Evolutionary conservation across 2,797 vertebrate genomes (phyloP), one percentile per base, ranked within the genome.

Genomic region (Rhadinocentrus ornatus): DNA sequence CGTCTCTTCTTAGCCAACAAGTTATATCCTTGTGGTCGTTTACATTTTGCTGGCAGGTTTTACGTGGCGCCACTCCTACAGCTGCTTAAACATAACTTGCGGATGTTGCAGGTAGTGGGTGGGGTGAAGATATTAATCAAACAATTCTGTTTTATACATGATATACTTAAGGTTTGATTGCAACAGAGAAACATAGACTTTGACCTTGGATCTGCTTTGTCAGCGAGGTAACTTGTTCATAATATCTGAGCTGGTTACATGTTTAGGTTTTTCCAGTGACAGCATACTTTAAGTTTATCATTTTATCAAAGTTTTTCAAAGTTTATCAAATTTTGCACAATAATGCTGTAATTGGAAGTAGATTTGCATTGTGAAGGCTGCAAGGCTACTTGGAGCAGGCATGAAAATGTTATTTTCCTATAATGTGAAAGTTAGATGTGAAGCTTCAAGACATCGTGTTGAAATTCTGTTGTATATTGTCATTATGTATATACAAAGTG

Each of bases 181-280:
- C n/a, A 65, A 62, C 78, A 39, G 67, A 70, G 67, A 48, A 32
- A 80, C 50, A 32, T 29, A 39, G 71, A 89, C 90, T 84, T 87
- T 86, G 82, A 62, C 75, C 66, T 81, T 31, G 20, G 10, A 48
- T 89, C 79, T 62, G 50, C 69, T 71, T 86, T 69, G 46, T 26
- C 44, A 16, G 48, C 0, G 9, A 63, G 22, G 48, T 61, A 48
- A 58, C 62, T 27, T 13, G 63, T 58, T 31, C 6, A 4, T 65
- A 18, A 46, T 56, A 27, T 46, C 41, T 63, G 66, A 69, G 22
- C 37, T 58, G 24, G 6, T 53, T n/a, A n/a, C 10, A n/a, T 44
- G 39, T 46, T 67, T 66, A 46, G n/a, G 22, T 52, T 11, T 6
- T 4, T 29, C 18, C 55, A 32, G 34, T 39, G 24, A 26, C 26